Conservation (phyloP, 1,140 invertebrate species). For the Apis dorsata region DNA sequence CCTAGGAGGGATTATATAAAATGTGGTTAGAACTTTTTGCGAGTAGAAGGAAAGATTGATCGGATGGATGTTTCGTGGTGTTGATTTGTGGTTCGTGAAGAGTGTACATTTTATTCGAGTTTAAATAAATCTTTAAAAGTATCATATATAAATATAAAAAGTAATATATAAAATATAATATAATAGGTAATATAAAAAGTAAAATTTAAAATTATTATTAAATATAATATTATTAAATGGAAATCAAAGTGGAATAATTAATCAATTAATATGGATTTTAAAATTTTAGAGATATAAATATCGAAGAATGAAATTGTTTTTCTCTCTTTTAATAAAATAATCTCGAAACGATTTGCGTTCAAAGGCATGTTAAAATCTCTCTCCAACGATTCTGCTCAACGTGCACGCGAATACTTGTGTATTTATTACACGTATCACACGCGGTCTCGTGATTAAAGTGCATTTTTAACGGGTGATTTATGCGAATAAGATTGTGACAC, state of each 20-base stretch:
- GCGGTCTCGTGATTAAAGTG: constrained; percentile 13
- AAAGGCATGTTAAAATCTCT: too few species aligned
- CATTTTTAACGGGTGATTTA: constrained; percentile 37
- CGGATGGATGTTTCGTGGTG: neutral
- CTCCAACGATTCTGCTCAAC: neutral
- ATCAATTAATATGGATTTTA: too few species aligned
- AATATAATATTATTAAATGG: too few species aligned
- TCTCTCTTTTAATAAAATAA: too few species aligned
- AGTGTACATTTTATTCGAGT: neutral
- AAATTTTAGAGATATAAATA: too few species aligned
- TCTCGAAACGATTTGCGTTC: too few species aligned
- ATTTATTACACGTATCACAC: constrained; percentile 34
- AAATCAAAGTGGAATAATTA: too few species aligned
- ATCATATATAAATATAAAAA: too few species aligned
- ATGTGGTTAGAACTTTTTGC: neutral
- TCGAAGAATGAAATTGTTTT: too few species aligned
- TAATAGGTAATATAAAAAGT: too few species aligned
- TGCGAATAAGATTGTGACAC: constrained; percentile 44
- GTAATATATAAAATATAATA: too few species aligned
- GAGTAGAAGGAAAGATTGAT: neutral
- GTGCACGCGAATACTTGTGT: neutral
- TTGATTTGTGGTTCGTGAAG: neutral
- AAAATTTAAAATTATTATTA: too few species aligned
- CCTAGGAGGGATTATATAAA: neutral
- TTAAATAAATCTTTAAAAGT: neutral